Evolutionary conservation across 2,113 vertebrate species (phyloP).

Genomic region (Clarias magur): DNA sequence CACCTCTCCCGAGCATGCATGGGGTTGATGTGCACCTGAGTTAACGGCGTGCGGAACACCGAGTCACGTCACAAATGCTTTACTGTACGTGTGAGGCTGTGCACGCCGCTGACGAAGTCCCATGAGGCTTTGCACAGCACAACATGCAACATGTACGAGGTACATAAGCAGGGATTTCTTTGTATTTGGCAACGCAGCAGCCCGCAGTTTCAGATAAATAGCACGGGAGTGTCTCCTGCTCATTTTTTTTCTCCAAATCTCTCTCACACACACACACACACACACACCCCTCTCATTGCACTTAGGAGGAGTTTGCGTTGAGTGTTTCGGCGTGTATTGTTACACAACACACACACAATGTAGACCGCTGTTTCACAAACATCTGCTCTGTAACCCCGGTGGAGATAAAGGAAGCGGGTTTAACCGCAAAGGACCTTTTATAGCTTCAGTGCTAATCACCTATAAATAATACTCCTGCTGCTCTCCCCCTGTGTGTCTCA

Average conservation of each 20-base stretch:
- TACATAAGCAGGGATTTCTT: neutral
- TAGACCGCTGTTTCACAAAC: neutral
- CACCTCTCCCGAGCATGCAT: neutral
- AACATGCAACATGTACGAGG: no score
- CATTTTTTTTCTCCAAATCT: neutral
- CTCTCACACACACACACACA: neutral
- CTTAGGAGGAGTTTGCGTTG: no score
- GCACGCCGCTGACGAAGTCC: neutral
- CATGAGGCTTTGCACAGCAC: neutral
- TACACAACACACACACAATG: neutral
- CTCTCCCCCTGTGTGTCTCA: neutral
- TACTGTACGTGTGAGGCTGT: neutral
- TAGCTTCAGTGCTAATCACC: neutral
- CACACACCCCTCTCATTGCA: neutral
- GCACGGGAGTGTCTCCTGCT: constrained; percentile 3
- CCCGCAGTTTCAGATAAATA: neutral
- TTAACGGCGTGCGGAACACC: no score
- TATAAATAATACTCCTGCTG: neutral
- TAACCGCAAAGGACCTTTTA: neutral
- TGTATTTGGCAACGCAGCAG: constrained; percentile 5
- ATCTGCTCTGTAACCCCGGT: neutral
- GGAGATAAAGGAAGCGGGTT: neutral
- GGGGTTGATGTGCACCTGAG: no score
- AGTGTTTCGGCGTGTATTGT: no score
- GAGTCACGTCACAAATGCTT: neutral